A percentile compares a stretch with the other conserved stretches of the same genome.
These are phyloP conservation scores for Colaptes auratus DNA, from an alignment of 2,113 vertebrate species.

Conservation along the genomic window DNA sequence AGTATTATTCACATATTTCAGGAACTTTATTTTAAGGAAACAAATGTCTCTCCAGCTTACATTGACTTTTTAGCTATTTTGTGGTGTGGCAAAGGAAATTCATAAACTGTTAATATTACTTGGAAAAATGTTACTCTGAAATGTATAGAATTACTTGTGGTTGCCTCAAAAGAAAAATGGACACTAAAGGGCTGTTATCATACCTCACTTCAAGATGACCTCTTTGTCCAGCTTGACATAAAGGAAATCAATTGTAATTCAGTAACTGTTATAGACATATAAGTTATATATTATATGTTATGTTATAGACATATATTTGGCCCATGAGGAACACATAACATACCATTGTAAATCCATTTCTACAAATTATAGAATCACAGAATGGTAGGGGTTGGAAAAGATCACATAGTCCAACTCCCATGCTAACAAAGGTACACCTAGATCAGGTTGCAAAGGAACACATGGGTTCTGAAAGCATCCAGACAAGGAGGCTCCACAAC, in stretches of 20 bases:
- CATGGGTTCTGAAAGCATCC: no score
- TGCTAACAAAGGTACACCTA: no score
- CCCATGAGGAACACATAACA: not conserved
- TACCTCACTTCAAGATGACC: not conserved
- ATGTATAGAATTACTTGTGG: not conserved
- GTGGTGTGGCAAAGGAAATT: not conserved
- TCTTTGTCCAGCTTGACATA: not conserved
- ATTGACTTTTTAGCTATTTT: not conserved
- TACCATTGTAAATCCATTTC: not conserved
- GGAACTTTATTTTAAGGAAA: not conserved
- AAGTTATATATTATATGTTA: no score
- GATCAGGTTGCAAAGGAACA: no score
- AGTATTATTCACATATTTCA: constrained; percentile 69
- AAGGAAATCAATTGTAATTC: not conserved
- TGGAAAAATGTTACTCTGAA: not conserved
- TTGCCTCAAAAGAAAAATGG: not conserved
- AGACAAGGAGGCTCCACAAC: no score
- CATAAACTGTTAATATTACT: not conserved
- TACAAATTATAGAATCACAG: not conserved
- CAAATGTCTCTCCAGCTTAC: not conserved
- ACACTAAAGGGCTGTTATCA: not conserved
- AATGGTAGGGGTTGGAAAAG: no score
- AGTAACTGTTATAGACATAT: not conserved
- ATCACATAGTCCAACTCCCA: no score
- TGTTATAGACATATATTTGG: not conserved